These are phyloP conservation scores for Steatocranus sp. DNA, from an alignment of 2,797 vertebrate species.

Conservation along the genomic window DNA sequence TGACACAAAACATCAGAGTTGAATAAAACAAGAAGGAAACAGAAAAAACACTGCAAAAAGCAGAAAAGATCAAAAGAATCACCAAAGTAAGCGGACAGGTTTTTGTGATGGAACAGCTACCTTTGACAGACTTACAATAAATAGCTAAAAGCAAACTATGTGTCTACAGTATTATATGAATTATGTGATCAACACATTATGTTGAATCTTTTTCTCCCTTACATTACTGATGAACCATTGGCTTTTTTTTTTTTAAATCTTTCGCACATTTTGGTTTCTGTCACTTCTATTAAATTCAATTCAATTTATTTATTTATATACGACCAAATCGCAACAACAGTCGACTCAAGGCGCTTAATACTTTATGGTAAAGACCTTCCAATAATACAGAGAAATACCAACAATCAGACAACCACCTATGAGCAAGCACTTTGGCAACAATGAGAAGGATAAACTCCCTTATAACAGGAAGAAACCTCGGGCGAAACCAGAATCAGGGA, in stretches of 20 bases:
- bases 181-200: not conserved
- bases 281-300: not conserved
- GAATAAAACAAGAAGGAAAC: not conserved
- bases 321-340: not conserved
- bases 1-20: not conserved
- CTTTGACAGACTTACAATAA: not conserved
- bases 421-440: not conserved
- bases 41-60: not conserved
- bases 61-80: not conserved
- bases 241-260: not conserved
- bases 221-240: not conserved
- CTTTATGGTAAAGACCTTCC: not conserved
- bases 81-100: accelerated
- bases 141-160: not conserved
- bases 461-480: not conserved
- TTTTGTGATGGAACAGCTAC: not conserved
- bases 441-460: not conserved
- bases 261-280: not conserved
- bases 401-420: not conserved
- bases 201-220: not conserved
- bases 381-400: not conserved
- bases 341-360: not conserved
- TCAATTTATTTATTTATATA: accelerated
- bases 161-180: not conserved
- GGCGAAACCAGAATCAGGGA: not conserved